A percentile compares a stretch with the other conserved stretches of the same genome.
Conservation (phyloP, 2,797 vertebrate genomes). For the Chaetophractus vellerosus region DNA sequence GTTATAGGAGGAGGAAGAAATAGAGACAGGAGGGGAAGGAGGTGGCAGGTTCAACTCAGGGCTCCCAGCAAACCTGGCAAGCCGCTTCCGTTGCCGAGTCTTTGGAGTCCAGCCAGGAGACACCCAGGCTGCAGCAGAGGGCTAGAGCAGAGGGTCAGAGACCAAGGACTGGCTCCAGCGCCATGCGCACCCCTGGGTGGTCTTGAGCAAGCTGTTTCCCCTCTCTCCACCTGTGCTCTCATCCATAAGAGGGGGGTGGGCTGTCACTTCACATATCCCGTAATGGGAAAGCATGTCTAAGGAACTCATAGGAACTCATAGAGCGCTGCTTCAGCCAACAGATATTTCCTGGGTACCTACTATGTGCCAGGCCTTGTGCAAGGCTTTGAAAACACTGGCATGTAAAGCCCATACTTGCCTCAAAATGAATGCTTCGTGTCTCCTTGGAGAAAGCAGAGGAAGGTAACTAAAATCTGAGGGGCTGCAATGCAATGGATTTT, state of each 20-base stretch:
- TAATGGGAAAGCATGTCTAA: not conserved
- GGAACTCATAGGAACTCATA: not conserved
- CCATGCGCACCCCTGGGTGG: rapidly evolving
- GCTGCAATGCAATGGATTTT: not conserved
- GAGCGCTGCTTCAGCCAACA: not conserved
- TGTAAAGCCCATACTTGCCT: not conserved
- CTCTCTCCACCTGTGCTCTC: not conserved
- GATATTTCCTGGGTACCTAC: not conserved
- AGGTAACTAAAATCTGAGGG: not conserved
- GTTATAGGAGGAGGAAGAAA: not conserved
- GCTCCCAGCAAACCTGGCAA: not conserved
- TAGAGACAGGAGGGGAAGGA: too few species aligned
- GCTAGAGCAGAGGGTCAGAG: not conserved
- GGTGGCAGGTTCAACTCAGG: rapidly evolving
- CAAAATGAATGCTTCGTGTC: not conserved
- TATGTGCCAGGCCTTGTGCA: not conserved
- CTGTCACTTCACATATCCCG: not conserved
- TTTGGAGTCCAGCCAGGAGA: not conserved
- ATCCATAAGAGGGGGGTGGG: not conserved
- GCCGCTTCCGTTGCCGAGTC: not conserved
- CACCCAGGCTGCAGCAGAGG: not conserved
- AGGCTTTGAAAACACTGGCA: not conserved
- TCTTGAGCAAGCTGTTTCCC: not conserved
- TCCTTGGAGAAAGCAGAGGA: not conserved
- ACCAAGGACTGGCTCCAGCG: rapidly evolving